These are phyloP conservation scores for Electrona antarctica DNA, from an alignment of 2,113 vertebrate species.

Conservation along the genomic window DNA sequence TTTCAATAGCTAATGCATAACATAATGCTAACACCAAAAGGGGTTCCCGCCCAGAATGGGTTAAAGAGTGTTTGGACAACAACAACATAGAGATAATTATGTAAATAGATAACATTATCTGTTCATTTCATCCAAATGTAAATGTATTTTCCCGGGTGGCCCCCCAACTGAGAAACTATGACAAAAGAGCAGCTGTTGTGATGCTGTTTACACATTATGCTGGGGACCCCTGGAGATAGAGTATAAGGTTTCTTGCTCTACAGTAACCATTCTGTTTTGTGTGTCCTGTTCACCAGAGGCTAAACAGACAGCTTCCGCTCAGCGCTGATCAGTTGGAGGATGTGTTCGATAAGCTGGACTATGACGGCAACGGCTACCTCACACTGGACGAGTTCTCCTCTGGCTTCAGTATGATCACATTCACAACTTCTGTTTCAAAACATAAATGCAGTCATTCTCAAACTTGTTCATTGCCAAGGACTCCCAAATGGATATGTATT, in stretches of 20 bases:
- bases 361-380: constrained; percentile 89
- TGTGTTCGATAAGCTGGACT: constrained; percentile 88
- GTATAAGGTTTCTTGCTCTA: constrained; percentile 3
- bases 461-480: too few relatives aligned
- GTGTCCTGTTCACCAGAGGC: constrained; percentile 65
- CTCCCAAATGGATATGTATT: too few relatives aligned
- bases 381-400: constrained; percentile 88
- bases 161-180: not conserved
- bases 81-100: too few relatives aligned
- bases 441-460: too few relatives aligned
- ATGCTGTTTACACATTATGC: constrained; percentile 37
- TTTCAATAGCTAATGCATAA: too few relatives aligned
- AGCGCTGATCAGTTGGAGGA: constrained; percentile 89
- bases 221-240: constrained; percentile 30
- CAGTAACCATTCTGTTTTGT: constrained; percentile 46
- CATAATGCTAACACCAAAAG: too few relatives aligned
- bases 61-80: too few relatives aligned
- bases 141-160: not conserved
- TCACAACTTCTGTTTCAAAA: too few relatives aligned
- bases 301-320: constrained; percentile 83
- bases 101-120: too few relatives aligned
- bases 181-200: not conserved
- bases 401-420: constrained; percentile 87
- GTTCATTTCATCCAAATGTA: not conserved
- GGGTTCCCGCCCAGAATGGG: too few relatives aligned